Percentiles rank a stretch among this genome's conserved stretches.
Evolutionary conservation across 2,797 vertebrate genomes (phyloP).

Genomic region (Sebastes cheni): DNA sequence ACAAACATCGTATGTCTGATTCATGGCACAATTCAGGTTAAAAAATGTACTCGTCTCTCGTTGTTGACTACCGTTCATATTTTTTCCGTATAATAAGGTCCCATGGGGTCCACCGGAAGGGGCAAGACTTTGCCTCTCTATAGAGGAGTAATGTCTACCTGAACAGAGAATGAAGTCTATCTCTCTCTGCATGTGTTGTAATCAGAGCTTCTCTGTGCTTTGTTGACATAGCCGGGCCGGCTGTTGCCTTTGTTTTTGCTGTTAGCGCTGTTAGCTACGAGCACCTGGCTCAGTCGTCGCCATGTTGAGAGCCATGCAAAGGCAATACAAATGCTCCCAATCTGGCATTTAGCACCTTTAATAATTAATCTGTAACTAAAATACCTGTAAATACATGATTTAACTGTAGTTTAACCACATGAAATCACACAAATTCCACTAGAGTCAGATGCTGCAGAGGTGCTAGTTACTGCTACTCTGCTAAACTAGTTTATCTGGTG

Average conservation of each 20-base stretch:
- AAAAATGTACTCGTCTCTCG: too few relatives aligned
- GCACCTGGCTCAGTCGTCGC: accelerated
- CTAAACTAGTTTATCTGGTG: not conserved
- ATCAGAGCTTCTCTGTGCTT: not conserved
- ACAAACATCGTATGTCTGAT: too few relatives aligned
- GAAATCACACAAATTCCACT: not conserved
- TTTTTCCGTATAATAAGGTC: too few relatives aligned
- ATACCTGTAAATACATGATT: not conserved
- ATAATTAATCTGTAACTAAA: not conserved
- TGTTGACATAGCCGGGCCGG: not conserved
- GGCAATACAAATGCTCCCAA: not conserved
- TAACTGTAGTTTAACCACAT: not conserved
- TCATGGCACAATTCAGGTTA: too few relatives aligned
- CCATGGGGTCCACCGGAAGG: too few relatives aligned
- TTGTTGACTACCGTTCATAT: too few relatives aligned
- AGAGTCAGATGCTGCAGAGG: not conserved
- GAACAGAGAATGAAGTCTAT: not conserved
- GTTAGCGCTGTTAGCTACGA: too few relatives aligned
- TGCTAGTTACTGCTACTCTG: not conserved
- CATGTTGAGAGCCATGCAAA: accelerated
- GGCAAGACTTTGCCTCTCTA: too few relatives aligned
- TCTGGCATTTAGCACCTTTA: not conserved
- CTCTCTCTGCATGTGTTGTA: not conserved
- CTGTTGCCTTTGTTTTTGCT: not conserved
- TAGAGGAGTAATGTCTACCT: not conserved